These are phyloP conservation scores for Rhabdomys pumilio DNA, from an alignment of 2,797 vertebrate genomes.

Conservation along the genomic window DNA sequence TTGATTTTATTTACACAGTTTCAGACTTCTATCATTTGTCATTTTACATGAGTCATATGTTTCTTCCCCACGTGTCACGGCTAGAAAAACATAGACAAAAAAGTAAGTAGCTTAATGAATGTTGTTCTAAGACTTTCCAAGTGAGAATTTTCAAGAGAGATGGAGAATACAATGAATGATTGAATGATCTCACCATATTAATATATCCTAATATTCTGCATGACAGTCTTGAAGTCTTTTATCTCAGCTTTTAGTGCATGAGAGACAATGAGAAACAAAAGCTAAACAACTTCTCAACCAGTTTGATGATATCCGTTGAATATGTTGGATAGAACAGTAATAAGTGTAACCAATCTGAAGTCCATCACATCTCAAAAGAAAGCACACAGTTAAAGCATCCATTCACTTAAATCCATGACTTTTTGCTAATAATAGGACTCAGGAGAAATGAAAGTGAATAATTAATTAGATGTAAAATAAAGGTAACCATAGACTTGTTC, in stretches of 20 bases:
- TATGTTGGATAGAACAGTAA: not conserved
- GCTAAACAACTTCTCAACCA: slow-evolving; percentile 32
- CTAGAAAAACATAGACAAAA: not conserved
- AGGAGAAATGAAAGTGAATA: slow-evolving; percentile 49
- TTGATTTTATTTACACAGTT: not conserved
- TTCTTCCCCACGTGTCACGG: not conserved
- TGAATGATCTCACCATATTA: not conserved
- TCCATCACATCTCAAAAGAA: slow-evolving; percentile 27
- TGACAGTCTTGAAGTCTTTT: not conserved
- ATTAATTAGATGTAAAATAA: not conserved
- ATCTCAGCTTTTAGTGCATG: slow-evolving; percentile 20
- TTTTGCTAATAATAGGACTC: slow-evolving; percentile 59
- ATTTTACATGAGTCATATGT: not conserved
- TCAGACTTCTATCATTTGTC: not conserved
- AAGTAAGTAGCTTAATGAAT: not conserved
- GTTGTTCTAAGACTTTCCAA: not conserved
- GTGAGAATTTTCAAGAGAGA: not conserved
- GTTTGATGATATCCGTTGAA: not conserved
- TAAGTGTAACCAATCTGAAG: not conserved
- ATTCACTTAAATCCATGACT: slow-evolving; percentile 47
- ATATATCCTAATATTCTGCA: not conserved
- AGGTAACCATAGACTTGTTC: not conserved
- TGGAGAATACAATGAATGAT: not conserved
- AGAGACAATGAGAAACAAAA: not conserved
- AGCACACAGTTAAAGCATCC: slow-evolving; percentile 12